Evolutionary conservation across 2,888 invertebrate genomes (phyloP).

Genomic region (Holacanthella duospinosa): DNA sequence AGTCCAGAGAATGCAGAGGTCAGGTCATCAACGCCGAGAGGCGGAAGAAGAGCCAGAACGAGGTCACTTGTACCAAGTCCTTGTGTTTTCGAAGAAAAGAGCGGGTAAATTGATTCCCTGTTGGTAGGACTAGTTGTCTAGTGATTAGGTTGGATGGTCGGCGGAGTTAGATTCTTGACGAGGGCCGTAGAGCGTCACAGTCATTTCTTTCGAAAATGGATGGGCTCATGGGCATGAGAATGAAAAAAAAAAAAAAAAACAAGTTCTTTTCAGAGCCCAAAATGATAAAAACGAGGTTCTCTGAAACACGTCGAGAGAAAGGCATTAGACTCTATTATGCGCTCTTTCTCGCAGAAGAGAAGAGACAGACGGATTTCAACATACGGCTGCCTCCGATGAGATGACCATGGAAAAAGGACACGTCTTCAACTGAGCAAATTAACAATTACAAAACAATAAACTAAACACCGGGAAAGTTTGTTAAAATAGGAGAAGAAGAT

Average conservation of each 20-base stretch:
- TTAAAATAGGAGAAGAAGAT: background rate
- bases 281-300: background rate
- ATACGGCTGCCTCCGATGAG: background rate
- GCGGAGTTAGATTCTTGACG: conserved; percentile 17
- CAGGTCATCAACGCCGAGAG: background rate
- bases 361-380: background rate
- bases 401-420: background rate
- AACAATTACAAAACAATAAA: background rate
- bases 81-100: background rate
- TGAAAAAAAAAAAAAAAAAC: background rate
- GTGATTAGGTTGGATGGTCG: conserved; percentile 9
- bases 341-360: background rate
- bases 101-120: conserved; percentile 3
- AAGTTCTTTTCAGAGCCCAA: background rate
- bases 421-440: background rate
- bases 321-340: too few species aligned
- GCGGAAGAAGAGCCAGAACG: too few species aligned
- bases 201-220: conserved; percentile 16
- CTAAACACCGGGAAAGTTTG: background rate
- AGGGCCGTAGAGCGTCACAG: conserved; percentile 22
- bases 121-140: conserved; percentile 13
- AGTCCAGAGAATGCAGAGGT: background rate
- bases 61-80: too few species aligned
- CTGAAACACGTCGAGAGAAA: background rate
- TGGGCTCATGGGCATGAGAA: conserved; percentile 4